A percentile compares a stretch with the other conserved stretches of the same genome.
Evolutionary conservation across 2,113 vertebrate genomes (phyloP).

Genomic region (Oryzias melastigma): DNA sequence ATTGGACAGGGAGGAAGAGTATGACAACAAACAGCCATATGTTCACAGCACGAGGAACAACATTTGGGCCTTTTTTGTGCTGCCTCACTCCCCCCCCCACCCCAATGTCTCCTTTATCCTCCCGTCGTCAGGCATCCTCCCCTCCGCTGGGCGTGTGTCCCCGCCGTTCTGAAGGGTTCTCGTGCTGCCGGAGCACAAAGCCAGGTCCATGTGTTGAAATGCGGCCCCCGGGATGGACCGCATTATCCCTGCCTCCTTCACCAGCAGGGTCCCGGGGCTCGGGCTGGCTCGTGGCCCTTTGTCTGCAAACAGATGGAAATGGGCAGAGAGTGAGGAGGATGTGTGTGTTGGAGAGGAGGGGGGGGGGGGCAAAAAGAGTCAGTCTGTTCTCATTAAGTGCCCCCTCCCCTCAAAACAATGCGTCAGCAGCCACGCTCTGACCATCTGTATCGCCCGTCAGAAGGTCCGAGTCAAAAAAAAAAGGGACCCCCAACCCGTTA

Average conservation of each 20-base stretch:
- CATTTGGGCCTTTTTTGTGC: constrained; percentile 67
- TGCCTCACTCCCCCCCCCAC: constrained; percentile 45
- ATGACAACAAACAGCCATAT: constrained; percentile 76
- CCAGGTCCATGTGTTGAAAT: constrained; percentile 80
- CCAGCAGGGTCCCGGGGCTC: constrained; percentile 78
- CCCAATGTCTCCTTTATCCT: constrained; percentile 41
- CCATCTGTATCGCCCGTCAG: constrained; percentile 78
- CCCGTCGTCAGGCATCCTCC: constrained; percentile 33
- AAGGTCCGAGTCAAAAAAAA: constrained; percentile 68
- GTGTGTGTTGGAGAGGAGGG: constrained; percentile 24
- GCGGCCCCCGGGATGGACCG: constrained; percentile 75
- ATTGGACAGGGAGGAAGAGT: constrained; percentile 69
- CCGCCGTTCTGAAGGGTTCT: constrained; percentile 50
- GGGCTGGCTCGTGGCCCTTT: constrained; percentile 81
- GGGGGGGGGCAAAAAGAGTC: constrained; percentile 68
- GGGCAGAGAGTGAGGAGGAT: constrained; percentile 71
- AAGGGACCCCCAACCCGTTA: constrained; percentile 47
- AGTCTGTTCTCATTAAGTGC: constrained; percentile 84
- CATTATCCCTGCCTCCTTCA: constrained; percentile 78
- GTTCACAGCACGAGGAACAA: constrained; percentile 64
- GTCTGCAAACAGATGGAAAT: constrained; percentile 85
- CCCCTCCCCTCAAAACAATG: constrained; percentile 72
- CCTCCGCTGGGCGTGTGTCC: constrained; percentile 10
- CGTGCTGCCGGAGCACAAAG: constrained; percentile 67
- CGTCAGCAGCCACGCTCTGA: constrained; percentile 74